phyloP scores from a whole-genome alignment of 2,113 vertebrate genomes.

The Micronycteris hirsuta region DNA sequence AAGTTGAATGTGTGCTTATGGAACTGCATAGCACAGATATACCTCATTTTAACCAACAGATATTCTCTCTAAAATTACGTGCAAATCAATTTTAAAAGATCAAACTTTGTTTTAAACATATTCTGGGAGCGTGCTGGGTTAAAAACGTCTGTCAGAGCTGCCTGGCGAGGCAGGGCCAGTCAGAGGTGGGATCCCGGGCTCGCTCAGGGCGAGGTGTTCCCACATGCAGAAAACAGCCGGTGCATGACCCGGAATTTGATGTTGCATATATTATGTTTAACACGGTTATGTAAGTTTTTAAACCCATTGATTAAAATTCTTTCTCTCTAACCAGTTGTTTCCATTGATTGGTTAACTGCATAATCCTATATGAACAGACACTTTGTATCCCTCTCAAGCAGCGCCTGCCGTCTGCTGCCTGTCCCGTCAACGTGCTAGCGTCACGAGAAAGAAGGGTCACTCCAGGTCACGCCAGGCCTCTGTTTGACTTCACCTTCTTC shows the following conservation, averaged over 20 bases:
- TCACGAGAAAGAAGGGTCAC: background rate
- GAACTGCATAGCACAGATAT: background rate
- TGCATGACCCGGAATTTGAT: background rate
- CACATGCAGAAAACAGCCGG: background rate
- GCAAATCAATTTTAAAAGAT: conserved; percentile 18
- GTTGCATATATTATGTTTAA: conserved; percentile 15
- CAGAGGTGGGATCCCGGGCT: background rate
- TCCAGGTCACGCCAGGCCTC: background rate
- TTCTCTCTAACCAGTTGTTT: background rate
- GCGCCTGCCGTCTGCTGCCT: background rate
- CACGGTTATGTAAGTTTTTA: background rate
- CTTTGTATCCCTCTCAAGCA: background rate
- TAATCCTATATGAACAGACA: background rate
- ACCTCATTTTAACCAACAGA: background rate
- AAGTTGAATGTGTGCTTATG: background rate
- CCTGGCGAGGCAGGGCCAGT: background rate
- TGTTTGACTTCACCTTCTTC: background rate
- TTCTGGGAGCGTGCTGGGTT: background rate
- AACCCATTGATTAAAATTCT: conserved; percentile 52
- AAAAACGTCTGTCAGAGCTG: background rate
- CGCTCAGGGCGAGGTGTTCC: background rate
- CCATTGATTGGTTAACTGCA: background rate
- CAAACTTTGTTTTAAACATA: background rate
- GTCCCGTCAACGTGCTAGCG: too few relatives aligned
- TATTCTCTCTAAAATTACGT: conserved; percentile 19